Base-by-base conservation (phyloP, 2,113 vertebrate genomes). In the Vicugna pacos region DNA sequence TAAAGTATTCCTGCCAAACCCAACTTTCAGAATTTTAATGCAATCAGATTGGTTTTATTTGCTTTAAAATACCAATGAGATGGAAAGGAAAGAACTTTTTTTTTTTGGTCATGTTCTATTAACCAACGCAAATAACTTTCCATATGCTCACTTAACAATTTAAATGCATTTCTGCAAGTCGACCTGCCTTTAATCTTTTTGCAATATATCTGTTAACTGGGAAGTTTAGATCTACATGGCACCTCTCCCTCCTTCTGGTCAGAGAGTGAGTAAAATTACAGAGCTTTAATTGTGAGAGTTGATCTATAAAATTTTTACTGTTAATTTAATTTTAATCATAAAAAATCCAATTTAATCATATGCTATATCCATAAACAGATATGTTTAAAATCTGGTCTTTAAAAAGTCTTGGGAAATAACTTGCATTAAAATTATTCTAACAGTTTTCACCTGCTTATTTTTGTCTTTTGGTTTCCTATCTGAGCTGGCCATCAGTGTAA, bases 311-410 rank as follows among this genome's bases (percentile, higher is more conserved):
- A 35, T 35, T 64, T 81, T 89, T 72, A 76, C 13, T 50, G 48
- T 11, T 92, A 50, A 92, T 76, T 95, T 95, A 26, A 91, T 93
- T 75, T 89, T 58, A 91, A 93, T 76, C 65, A 60, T 81, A 58
- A 96, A 73, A 95, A 89, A 80, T 24, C 7, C 5, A 15, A 89
- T 84, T 77, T 96, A 54, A 52, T 90, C 85, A 90, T 58, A 76
- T 20, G 19, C 67, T 72, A 22, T 42, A 62, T 88, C 26, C 48
- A 84, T 91, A 93, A 85, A 82, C 58, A 54, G 46, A 58, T 82
- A 70, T 17, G 50, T 77, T 91, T 85, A 93, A 88, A 76, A 60
- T 10, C 48, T 77, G 42, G 17, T 88, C 32, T 97, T 97, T 72
- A 60, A 87, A 81, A 65, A 56, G 16, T 35, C 62, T 50, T 56